Evolutionary conservation across 2,113 vertebrate species (phyloP).

Genomic region (Platichthys stellatus): DNA sequence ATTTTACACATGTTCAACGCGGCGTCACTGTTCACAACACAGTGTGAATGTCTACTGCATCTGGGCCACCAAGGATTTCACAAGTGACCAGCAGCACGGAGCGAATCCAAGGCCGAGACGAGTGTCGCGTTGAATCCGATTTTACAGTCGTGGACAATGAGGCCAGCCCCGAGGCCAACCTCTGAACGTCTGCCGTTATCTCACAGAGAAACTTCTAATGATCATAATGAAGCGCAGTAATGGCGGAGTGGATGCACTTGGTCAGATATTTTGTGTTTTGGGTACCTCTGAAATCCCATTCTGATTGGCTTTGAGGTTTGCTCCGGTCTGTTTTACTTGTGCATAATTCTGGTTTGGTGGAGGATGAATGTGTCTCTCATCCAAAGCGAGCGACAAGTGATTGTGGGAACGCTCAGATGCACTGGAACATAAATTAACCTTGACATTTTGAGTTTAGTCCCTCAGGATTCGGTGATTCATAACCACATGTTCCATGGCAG

Average conservation of each 20-base stretch:
- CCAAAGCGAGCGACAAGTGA: slow-evolving; percentile 21
- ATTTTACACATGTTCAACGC: too few relatives aligned
- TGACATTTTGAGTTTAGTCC: slow-evolving; percentile 68
- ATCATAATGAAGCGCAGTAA: neutral
- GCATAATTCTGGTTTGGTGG: slow-evolving; percentile 4
- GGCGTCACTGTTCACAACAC: too few relatives aligned
- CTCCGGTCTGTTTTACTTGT: neutral
- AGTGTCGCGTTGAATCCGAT: slow-evolving; percentile 38
- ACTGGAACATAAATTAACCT: slow-evolving; percentile 43
- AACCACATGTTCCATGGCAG: slow-evolving; percentile 25
- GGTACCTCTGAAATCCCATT: neutral
- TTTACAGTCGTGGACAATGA: neutral
- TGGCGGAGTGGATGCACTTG: neutral
- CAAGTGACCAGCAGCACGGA: slow-evolving; percentile 16
- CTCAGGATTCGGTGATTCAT: slow-evolving; percentile 63
- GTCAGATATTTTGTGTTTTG: neutral
- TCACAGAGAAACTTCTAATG: neutral
- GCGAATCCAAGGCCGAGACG: neutral
- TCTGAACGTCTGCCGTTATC: neutral
- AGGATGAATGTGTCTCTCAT: neutral
- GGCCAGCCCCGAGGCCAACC: neutral
- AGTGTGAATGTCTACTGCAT: neutral
- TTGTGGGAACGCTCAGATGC: slow-evolving; percentile 36
- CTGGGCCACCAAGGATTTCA: neutral
- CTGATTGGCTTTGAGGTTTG: neutral